Evolutionary conservation across 2,113 vertebrate species (phyloP).

Genomic region (Salvelinus alpinus): DNA sequence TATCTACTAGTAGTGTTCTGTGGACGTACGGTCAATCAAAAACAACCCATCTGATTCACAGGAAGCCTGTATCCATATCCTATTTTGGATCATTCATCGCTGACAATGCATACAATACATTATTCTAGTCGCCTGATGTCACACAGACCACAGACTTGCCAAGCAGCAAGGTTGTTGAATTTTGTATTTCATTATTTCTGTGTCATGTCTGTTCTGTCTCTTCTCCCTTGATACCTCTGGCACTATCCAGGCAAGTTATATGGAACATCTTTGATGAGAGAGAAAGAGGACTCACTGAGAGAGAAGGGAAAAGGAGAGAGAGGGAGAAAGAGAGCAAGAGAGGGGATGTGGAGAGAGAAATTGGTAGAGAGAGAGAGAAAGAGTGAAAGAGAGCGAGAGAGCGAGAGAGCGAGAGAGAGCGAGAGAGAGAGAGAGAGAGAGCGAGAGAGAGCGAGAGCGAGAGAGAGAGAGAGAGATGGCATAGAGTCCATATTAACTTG

Average conservation of each 20-base stretch:
- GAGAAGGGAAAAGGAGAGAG: not conserved
- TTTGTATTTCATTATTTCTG: not conserved
- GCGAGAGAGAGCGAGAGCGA: too few relatives aligned
- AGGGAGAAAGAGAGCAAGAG: not conserved
- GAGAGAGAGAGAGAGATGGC: not conserved
- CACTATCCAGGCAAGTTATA: not conserved
- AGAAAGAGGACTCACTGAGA: not conserved
- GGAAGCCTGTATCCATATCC: too few relatives aligned
- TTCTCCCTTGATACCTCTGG: not conserved
- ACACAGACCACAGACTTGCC: not conserved
- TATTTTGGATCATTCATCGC: not conserved
- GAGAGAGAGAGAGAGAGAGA: not conserved
- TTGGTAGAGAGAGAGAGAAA: too few relatives aligned
- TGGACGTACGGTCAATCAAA: too few relatives aligned
- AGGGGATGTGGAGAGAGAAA: not conserved
- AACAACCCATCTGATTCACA: too few relatives aligned
- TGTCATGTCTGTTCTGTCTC: not conserved
- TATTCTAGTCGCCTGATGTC: not conserved
- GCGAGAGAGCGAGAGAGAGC: too few relatives aligned
- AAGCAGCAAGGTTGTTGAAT: not conserved
- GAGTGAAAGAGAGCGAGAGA: not conserved
- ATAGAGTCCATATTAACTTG: constrained; percentile 1
- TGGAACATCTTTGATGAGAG: not conserved
- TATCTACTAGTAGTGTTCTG: too few relatives aligned
- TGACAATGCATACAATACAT: not conserved